These are phyloP conservation scores for Trachymyrmex cornetzi DNA, from an alignment of 1,140 invertebrate species.

Conservation along the genomic window DNA sequence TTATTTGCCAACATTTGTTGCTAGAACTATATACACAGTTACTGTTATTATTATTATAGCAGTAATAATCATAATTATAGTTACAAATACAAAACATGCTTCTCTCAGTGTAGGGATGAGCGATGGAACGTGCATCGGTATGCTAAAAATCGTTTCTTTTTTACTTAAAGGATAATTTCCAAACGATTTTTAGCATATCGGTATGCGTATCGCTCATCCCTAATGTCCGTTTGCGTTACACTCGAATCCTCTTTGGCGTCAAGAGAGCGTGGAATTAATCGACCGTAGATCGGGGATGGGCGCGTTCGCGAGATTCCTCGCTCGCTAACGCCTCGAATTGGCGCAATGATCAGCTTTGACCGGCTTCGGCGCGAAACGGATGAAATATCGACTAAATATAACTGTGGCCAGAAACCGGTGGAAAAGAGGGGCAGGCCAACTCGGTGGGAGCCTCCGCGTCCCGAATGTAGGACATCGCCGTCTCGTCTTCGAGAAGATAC, in stretches of 20 bases:
- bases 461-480: constrained; percentile 81
- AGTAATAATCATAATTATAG: too few species aligned
- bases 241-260: neutral
- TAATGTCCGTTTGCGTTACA: neutral
- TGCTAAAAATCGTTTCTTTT: too few species aligned
- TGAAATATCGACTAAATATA: constrained; percentile 84
- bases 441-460: constrained; percentile 70
- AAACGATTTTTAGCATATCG: too few species aligned
- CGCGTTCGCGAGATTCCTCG: constrained; percentile 25
- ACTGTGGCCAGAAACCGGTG: constrained; percentile 74
- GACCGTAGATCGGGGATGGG: constrained; percentile 22
- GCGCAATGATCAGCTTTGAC: constrained; percentile 79
- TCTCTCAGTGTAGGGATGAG: too few species aligned
- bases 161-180: too few species aligned
- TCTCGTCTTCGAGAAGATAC: constrained; percentile 78
- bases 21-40: too few species aligned
- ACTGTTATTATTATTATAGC: too few species aligned
- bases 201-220: too few species aligned
- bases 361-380: constrained; percentile 78
- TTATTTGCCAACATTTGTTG: too few species aligned
- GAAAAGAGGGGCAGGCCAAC: constrained; percentile 70
- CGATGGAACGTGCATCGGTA: too few species aligned
- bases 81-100: too few species aligned
- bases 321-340: constrained; percentile 62
- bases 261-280: constrained; percentile 18